Conservation (phyloP, 2,797 vertebrate species). For the Eulemur mongoz region DNA sequence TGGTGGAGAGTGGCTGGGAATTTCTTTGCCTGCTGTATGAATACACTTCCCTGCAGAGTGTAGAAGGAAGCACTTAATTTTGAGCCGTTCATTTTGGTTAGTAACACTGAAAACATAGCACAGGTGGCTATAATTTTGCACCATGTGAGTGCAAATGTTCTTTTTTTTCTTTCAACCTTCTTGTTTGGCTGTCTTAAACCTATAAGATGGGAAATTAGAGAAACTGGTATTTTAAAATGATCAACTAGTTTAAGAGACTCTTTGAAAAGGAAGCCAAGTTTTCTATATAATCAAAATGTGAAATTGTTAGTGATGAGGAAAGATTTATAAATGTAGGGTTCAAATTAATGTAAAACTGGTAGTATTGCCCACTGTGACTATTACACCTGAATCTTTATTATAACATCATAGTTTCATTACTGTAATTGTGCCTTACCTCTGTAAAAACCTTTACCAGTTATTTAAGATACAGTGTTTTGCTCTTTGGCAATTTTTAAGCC, state of each 20-base stretch:
- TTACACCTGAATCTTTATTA: not conserved
- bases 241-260: not conserved
- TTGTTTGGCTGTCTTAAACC: conserved; percentile 29
- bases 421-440: not conserved
- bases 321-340: not conserved
- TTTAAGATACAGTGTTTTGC: not conserved
- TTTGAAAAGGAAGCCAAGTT: not conserved
- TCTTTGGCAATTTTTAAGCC: not conserved
- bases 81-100: conserved; percentile 67
- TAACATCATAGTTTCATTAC: not conserved
- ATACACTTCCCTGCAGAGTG: conserved; percentile 36
- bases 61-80: conserved; percentile 73
- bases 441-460: not conserved
- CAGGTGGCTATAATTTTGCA: conserved; percentile 69
- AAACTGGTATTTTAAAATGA: conserved; percentile 43
- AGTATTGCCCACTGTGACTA: not conserved
- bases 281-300: not conserved
- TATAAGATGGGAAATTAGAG: not conserved
- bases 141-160: conserved; percentile 45
- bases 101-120: conserved; percentile 5
- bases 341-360: not conserved
- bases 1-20: not conserved
- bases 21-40: conserved; percentile 28
- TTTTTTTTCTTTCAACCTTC: conserved; percentile 23
- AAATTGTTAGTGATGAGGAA: not conserved